Evolutionary conservation across 1,140 invertebrate species (phyloP).

Genomic region (Maconellicoccus hirsutus): DNA sequence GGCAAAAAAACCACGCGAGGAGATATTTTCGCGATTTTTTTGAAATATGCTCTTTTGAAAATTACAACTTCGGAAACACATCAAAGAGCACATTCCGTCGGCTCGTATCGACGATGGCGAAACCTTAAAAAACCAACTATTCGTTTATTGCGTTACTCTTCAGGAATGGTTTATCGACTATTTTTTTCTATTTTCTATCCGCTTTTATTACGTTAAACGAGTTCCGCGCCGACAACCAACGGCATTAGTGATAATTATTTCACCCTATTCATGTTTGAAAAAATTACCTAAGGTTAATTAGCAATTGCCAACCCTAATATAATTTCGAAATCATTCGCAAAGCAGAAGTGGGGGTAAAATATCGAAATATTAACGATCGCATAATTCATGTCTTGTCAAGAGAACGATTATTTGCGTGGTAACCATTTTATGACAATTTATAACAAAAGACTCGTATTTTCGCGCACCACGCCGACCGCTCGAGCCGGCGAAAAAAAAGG

Average conservation of each 20-base stretch:
- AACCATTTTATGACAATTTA: not conserved
- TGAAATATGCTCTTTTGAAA: not conserved
- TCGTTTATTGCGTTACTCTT: not conserved
- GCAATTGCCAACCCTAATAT: not conserved
- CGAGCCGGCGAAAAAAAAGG: too few species aligned
- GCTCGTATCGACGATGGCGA: not conserved
- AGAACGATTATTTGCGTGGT: not conserved
- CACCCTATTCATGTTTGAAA: not conserved
- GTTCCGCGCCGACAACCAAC: not conserved
- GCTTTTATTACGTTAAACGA: constrained; percentile 7
- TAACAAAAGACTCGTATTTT: constrained; percentile 1
- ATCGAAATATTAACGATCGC: not conserved
- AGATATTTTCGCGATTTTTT: not conserved
- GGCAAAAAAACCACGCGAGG: not conserved
- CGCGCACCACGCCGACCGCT: too few species aligned
- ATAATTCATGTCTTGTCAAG: constrained; percentile 5
- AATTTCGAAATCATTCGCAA: not conserved
- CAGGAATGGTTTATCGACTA: not conserved
- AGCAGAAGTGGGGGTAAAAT: not conserved
- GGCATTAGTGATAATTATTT: not conserved
- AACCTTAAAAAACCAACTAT: not conserved
- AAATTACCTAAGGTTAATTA: not conserved
- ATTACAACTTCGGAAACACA: not conserved
- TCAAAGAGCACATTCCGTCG: not conserved
- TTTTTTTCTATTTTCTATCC: not conserved